Evolutionary conservation across 1,140 invertebrate genomes (phyloP).

Genomic region (Lordiphosa mommai): DNA sequence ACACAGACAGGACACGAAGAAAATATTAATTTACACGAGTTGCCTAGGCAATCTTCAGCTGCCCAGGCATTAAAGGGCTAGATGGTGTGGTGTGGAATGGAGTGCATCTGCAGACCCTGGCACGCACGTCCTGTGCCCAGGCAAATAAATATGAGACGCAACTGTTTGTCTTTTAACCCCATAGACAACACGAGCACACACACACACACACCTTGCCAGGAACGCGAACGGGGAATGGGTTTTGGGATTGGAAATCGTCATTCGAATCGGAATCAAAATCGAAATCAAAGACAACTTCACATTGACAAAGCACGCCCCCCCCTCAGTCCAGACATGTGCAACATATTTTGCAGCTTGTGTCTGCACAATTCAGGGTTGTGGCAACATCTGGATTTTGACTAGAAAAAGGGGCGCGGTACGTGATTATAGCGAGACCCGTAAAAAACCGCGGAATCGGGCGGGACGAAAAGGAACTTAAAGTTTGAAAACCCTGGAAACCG

Average conservation of each 20-base stretch:
- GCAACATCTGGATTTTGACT: no score
- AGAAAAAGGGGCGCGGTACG: no score
- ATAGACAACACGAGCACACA: conserved; percentile 24
- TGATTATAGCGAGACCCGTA: no score
- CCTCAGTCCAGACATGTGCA: conserved; percentile 46
- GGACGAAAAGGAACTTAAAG: no score
- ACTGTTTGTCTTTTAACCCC: conserved; percentile 37
- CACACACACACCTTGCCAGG: conserved; percentile 10
- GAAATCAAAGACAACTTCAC: conserved; percentile 63
- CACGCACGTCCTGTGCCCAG: conserved; percentile 46
- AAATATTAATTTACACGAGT: conserved; percentile 71
- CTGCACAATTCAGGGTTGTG: no score
- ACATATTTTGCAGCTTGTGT: conserved; percentile 61
- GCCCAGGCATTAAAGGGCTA: conserved; percentile 34
- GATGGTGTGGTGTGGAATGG: conserved; percentile 15
- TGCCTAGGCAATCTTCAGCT: conserved; percentile 44
- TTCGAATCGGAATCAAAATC: conserved; percentile 40
- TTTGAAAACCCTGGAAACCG: no score
- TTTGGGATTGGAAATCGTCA: conserved; percentile 7
- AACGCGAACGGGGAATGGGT: conserved; percentile 7
- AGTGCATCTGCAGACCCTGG: conserved; percentile 51
- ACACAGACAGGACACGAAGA: conserved; percentile 38
- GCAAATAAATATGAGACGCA: conserved; percentile 46
- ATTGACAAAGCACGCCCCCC: conserved; percentile 59
- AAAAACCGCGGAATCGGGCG: no score